A percentile compares a stretch with the other conserved stretches of the same genome.
Evolutionary conservation across 2,113 vertebrate species (phyloP).

Genomic region (Carassius carassius): DNA sequence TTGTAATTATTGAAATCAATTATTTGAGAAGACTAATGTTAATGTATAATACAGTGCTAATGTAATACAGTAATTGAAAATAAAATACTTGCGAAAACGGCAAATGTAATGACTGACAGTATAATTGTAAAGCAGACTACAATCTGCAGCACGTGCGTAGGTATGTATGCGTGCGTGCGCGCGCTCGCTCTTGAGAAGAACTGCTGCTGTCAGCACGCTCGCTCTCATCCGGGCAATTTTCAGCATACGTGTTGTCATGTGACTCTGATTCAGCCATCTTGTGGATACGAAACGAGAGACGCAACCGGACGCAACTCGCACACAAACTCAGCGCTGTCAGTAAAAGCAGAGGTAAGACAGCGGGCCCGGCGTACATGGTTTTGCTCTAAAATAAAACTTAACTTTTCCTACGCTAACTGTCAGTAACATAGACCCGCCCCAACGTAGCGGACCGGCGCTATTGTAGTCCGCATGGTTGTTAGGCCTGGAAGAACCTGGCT

Average conservation of each 20-base stretch:
- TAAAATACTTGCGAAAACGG: too few species aligned
- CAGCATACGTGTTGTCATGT: constrained; percentile 71
- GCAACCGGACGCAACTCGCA: constrained; percentile 70
- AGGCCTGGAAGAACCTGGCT: constrained; percentile 70
- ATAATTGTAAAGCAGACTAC: too few species aligned
- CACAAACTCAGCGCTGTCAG: constrained; percentile 80
- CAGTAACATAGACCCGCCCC: constrained; percentile 32
- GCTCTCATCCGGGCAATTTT: constrained; percentile 67
- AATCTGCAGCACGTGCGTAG: too few species aligned
- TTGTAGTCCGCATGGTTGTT: constrained; percentile 66
- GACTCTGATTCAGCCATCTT: constrained; percentile 80
- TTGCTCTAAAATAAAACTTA: constrained; percentile 44
- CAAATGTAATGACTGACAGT: too few species aligned
- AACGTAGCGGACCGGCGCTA: constrained; percentile 44
- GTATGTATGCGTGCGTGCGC: not conserved
- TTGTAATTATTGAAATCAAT: too few species aligned
- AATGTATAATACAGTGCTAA: too few species aligned
- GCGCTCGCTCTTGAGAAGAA: not conserved
- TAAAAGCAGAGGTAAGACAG: constrained; percentile 82
- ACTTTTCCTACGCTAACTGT: constrained; percentile 39
- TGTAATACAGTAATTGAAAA: too few species aligned
- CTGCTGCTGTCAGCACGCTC: constrained; percentile 62
- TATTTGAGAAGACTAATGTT: too few species aligned
- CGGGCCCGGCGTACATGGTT: constrained; percentile 61
- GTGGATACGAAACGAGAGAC: constrained; percentile 73